Evolutionary conservation across 2,888 invertebrate genomes (phyloP), one percentile per base, ranked within the genome.

Genomic region (Drosophila nr. perissopoda): DNA sequence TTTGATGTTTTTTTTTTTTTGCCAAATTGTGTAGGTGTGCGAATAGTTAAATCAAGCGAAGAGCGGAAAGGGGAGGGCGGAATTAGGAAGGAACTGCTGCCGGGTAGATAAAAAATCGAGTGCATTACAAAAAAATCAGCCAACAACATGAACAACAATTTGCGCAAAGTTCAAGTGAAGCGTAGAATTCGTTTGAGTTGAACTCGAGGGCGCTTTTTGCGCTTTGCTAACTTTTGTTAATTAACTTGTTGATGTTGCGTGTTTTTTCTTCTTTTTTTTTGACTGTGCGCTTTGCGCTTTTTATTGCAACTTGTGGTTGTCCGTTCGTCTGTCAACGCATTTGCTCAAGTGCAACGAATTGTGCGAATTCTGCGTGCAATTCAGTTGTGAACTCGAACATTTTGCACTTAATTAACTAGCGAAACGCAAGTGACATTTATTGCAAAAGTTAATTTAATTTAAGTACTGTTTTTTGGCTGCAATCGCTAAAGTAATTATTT

Each of bases 181-280:
- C 90, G 80, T 86, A 76, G 71, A 87, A 82, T 73, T 87, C 72
- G 87, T 57, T 90, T 87, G 74, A 76, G 75, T 76, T 78, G 71
- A 72, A 85, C 49, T 77, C 57, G 66, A 57, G 70, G 45, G 67
- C 61, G 42, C 51, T 76, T 63, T 72, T 77, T 76, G 65, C 66
- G 51, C 70, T 73, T 66, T 73, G 69, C 70, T 66, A 83, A 90
- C 89, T 83, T 83, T 81, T 45, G 79, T 79, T 80, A 90, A 89
- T 90, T 74, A 84, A 90, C 87, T 90, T 85, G 85, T 86, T 90
- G 89, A 90, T 78, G 73, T 83, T 89, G 68, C 62, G 60, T 77
- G 61, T 52, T 66, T 65, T 57, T 67, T 62, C 36, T 29, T 63
- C 54, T 62, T 38, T 66, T 61, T 52, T 51, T 52, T 16, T 27